Evolutionary conservation across 2,113 vertebrate genomes (phyloP), one percentile per base, ranked within the genome.

Genomic region (Hemiprocne comata): DNA sequence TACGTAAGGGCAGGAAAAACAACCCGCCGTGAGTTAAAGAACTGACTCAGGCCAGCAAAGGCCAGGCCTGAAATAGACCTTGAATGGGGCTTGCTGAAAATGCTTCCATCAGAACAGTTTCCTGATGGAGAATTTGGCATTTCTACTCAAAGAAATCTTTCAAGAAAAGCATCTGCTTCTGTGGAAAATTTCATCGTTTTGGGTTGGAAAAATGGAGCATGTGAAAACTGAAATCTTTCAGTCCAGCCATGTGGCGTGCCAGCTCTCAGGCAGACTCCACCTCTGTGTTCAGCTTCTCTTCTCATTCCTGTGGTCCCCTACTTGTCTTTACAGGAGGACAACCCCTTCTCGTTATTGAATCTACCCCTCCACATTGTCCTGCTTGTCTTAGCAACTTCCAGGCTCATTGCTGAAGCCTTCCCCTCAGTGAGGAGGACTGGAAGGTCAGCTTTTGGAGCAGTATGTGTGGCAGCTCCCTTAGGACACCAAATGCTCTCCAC

Each of bases 1-100:
- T 50, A 78, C 1, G 4, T 85, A 90, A 89, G 0, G 17, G 69
- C 86, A 97, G 93, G 81, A 91, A 94, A 95, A 95, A 85, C 57
- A 95, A 87, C 54, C 70, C 19, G 0, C 0, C 61, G 94, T 85
- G 95, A 94, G 93, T 78, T 95, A 72, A 87, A 95, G 89, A 69
- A 92, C 89, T 93, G 89, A 94, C 33, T 96, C 66, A 58, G 93
- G 96, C 89, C 92, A 90, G 90, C 66, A 26, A 87, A 83, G 94
- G 95, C 96, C 84, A 91, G 70, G 87, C 96, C 93, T 95, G 96
- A 97, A 97, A 96, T 95, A 95, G 93, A 95, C n/a, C 86, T 96
- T 5, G 17, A 92, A 82, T 2, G 0, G 58, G 70, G 70, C 87
- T 92, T 46, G 62, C 87, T 78, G 70, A 85, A 94, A 95, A 94